These are phyloP conservation scores for Belonocnema kinseyi DNA, from an alignment of 1,140 invertebrate species.

Conservation along the genomic window DNA sequence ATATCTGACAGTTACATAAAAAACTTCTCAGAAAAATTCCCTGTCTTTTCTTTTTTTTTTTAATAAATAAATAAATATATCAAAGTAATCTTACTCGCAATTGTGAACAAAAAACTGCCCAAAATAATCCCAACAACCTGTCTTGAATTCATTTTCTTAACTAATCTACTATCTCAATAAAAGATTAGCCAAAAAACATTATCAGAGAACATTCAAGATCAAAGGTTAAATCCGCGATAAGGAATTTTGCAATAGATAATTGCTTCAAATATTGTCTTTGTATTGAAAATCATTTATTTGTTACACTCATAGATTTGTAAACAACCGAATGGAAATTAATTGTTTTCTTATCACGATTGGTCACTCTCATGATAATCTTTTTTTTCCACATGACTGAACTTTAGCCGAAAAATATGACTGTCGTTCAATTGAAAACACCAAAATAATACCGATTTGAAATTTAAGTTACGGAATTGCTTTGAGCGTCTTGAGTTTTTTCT, in stretches of 20 bases:
- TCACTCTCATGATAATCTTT: background rate
- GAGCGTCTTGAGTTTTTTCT: conserved; percentile 36
- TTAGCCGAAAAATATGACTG: background rate
- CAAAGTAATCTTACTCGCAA: background rate
- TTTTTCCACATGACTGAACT: background rate
- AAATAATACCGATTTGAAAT: background rate
- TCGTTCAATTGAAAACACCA: no score
- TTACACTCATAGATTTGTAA: conserved; percentile 11
- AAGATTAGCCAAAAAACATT: background rate
- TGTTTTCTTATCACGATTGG: background rate
- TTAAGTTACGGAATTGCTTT: conserved; percentile 54
- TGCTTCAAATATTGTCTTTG: background rate
- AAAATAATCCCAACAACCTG: background rate
- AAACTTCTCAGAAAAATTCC: no score
- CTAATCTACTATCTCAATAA: background rate
- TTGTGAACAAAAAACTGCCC: background rate
- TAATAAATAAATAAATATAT: background rate
- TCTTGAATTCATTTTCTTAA: background rate
- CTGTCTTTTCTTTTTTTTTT: no score
- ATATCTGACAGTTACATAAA: no score
- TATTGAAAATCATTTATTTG: background rate
- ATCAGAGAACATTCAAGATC: no score
- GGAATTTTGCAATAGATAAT: no score
- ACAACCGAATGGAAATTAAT: background rate
- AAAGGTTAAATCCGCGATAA: no score